These are phyloP conservation scores for Octonoba sinensis DNA, from an alignment of 2,888 invertebrate species.

Conservation along the genomic window DNA sequence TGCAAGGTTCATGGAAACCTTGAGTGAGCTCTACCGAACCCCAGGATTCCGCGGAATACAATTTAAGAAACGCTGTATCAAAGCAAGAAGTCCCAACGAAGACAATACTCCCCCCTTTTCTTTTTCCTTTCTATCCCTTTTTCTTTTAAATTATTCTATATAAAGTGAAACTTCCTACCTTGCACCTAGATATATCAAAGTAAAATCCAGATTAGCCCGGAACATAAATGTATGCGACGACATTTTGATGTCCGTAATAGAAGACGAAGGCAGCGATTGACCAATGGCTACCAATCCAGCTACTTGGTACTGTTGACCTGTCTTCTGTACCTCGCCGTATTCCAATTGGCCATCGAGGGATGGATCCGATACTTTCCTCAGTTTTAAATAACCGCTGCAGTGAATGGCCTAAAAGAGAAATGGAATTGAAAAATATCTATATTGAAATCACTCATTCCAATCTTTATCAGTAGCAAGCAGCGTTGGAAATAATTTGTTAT, in stretches of 20 bases:
- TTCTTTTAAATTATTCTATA: not conserved
- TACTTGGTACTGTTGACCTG: conserved; percentile 73
- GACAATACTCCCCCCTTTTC: no score
- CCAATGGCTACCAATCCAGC: conserved; percentile 94
- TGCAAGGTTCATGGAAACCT: no score
- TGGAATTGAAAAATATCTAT: not conserved
- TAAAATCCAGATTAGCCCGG: conserved; percentile 90
- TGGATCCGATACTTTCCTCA: not conserved
- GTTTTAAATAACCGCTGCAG: conserved; percentile 8
- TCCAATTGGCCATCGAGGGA: not conserved
- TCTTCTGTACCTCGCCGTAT: not conserved
- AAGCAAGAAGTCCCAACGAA: no score
- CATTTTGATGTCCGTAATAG: conserved; percentile 95
- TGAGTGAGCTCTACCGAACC: no score
- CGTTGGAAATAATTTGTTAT: no score
- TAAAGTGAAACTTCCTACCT: no score
- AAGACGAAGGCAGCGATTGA: conserved; percentile 89
- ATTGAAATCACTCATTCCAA: not conserved
- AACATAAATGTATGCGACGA: conserved; percentile 99
- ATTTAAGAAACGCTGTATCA: no score
- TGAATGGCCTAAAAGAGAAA: conserved; percentile 2
- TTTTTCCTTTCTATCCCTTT: no score
- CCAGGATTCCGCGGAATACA: no score
- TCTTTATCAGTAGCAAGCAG: not conserved
- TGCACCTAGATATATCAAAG: conserved; percentile 93